Evolutionary conservation across 2,113 vertebrate genomes (phyloP), one percentile per base, ranked within the genome.

Genomic region (Eublepharis macularius): DNA sequence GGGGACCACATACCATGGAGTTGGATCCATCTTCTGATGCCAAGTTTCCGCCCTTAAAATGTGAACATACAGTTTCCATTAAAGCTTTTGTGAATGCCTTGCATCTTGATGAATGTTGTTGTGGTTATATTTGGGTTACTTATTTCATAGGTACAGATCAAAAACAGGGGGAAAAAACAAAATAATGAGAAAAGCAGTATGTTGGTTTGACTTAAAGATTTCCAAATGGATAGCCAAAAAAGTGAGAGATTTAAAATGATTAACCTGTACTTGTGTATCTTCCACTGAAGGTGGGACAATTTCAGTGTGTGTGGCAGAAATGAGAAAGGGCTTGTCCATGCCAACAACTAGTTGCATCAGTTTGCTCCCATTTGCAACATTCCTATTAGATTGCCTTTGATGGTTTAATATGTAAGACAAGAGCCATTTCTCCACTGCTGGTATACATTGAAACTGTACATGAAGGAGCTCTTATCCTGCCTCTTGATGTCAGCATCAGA

Each of bases 11-110:
- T 81, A 81, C 78, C 57, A 77, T 83, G 63, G 90, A 81, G 87
- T 21, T 92, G 70, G 69, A 81, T 76, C 26, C 84, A 47, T 87
- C 74, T 87, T 95, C 87, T 89, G 49, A 82, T 92, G 86, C 76
- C 80, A 91, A 87, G 81, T 54, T 74, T 92, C 54, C 47, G 68
- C 80, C 69, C 73, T 84, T 82, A 86, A 84, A 93, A 41, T 0
- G 73, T 16, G 36, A 87, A 14, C 63, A 73, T 21, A 82, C 34
- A 87, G 54, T 92, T 90, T 69, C 76, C 86, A 77, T 87, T 81
- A 92, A 87, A 81, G n/a, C 41, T 29, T 63, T 9, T 70, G 45
- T 3, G 13, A 49, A 82, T 81, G 83, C 0, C 19, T 76, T 43
- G 39, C 83, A 86, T 78, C 34, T 51, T 91, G 69, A 69, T 51